A percentile compares a stretch with the other conserved stretches of the same genome.
Conservation (phyloP, 2,113 vertebrate genomes). For the Pomatorhinus ruficollis region DNA sequence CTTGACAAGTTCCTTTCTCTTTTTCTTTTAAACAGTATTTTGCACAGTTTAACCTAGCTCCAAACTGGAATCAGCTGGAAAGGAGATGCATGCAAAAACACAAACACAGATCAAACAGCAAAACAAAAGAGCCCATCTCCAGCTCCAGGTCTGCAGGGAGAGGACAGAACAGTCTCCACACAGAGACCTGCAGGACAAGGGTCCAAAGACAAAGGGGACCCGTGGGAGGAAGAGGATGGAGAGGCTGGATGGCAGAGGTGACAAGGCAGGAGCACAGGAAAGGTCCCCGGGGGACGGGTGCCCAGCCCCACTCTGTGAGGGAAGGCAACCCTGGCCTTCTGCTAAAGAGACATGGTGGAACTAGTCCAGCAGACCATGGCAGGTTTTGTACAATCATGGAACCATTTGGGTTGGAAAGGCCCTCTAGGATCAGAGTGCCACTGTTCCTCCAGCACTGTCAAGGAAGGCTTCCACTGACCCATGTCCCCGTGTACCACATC, state of each 20-base stretch:
- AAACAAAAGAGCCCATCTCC: conserved; percentile 27
- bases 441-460: not conserved
- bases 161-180: not conserved
- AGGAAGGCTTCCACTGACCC: not conserved
- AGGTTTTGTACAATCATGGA: not conserved
- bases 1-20: conserved; percentile 74
- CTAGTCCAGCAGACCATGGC: rapidly evolving
- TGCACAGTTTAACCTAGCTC: conserved; percentile 74
- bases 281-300: rapidly evolving
- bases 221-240: not conserved
- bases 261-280: not conserved
- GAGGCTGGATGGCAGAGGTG: not conserved
- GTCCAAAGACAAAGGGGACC: not conserved
- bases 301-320: not conserved
- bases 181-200: not conserved
- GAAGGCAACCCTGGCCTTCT: not conserved
- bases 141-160: not conserved
- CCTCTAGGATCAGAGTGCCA: not conserved
- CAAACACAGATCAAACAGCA: conserved; percentile 23
- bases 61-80: conserved; percentile 69
- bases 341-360: not conserved
- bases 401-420: not conserved
- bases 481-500: not conserved
- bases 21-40: conserved; percentile 71
- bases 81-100: conserved; percentile 51